Percentiles rank a stretch among this genome's conserved stretches.
Conservation (phyloP, 2,888 invertebrate genomes). For the Calliphora vomitoria region DNA sequence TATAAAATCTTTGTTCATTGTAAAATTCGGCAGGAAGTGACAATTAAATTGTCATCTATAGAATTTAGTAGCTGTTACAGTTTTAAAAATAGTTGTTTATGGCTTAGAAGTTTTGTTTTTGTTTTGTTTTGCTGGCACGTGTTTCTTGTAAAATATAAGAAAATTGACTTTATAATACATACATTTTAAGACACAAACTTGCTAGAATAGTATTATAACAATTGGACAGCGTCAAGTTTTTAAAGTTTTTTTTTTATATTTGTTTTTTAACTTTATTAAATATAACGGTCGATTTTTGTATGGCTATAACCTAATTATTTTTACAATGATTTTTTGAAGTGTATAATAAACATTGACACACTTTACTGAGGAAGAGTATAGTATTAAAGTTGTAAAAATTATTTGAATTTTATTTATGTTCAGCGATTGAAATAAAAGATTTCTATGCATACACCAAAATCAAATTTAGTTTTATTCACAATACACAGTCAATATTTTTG, state of each 20-base stretch:
- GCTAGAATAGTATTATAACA: neutral
- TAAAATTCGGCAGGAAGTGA: slow-evolving; percentile 79
- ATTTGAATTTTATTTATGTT: too few species aligned
- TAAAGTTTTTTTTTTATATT: neutral
- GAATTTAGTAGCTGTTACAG: slow-evolving; percentile 76
- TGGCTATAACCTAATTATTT: neutral
- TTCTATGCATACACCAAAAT: too few species aligned
- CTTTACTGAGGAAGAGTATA: neutral
- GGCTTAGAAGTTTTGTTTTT: neutral
- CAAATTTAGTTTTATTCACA: too few species aligned
- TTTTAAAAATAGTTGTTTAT: neutral
- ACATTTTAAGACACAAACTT: slow-evolving; percentile 57
- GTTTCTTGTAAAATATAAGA: slow-evolving; percentile 23
- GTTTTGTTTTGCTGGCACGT: slow-evolving; percentile 46
- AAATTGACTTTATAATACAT: slow-evolving; percentile 30
- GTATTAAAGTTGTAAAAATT: neutral
- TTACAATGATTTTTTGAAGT: neutral
- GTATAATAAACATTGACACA: neutral
- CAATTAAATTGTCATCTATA: slow-evolving; percentile 80
- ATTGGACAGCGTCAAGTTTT: slow-evolving; percentile 7
- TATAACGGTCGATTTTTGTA: neutral
- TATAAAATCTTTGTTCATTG: slow-evolving; percentile 34
- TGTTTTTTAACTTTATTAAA: neutral
- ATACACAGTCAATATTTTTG: too few species aligned
- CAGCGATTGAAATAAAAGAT: too few species aligned